A percentile compares a stretch with the other conserved stretches of the same genome.
These are phyloP conservation scores for Misgurnus mizolepis DNA, from an alignment of 2,113 vertebrate genomes.

Conservation along the genomic window DNA sequence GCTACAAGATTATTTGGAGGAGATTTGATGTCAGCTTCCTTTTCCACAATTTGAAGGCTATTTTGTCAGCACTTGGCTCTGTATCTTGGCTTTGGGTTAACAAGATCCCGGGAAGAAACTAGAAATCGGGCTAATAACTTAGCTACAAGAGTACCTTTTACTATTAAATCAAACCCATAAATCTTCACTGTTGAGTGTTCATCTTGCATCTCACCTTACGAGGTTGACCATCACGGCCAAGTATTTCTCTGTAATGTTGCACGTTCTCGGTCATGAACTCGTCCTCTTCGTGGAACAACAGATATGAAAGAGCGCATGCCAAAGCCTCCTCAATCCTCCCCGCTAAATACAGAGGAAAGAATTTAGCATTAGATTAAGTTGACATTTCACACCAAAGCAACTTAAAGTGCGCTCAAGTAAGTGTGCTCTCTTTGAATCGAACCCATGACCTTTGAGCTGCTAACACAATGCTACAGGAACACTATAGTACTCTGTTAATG, in stretches of 20 bases:
- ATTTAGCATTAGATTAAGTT: background rate
- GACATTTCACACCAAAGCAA: too few relatives aligned
- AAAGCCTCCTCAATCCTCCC: slow-evolving; percentile 79
- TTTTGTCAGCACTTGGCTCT: slow-evolving; percentile 52
- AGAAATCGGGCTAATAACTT: background rate
- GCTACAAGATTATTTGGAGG: slow-evolving; percentile 53
- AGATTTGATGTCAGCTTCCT: slow-evolving; percentile 24
- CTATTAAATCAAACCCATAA: too few relatives aligned
- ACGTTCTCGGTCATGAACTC: slow-evolving; percentile 86
- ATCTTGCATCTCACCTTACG: slow-evolving; percentile 60
- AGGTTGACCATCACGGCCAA: slow-evolving; percentile 72
- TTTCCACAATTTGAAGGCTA: slow-evolving; percentile 52
- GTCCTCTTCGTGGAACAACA: slow-evolving; percentile 85
- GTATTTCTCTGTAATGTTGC: slow-evolving; percentile 78
- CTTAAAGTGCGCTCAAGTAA: background rate
- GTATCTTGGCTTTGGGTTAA: slow-evolving; percentile 44
- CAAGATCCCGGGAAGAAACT: slow-evolving; percentile 43
- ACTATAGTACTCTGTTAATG: background rate
- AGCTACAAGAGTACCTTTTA: too few relatives aligned
- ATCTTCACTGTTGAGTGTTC: background rate
- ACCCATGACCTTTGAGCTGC: too few relatives aligned
- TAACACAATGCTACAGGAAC: too few relatives aligned
- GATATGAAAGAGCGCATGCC: slow-evolving; percentile 84
- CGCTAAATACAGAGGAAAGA: slow-evolving; percentile 66
- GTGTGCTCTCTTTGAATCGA: too few relatives aligned